Base-by-base conservation (phyloP, 2,888 invertebrate genomes). In the Strigamia crassipes region DNA sequence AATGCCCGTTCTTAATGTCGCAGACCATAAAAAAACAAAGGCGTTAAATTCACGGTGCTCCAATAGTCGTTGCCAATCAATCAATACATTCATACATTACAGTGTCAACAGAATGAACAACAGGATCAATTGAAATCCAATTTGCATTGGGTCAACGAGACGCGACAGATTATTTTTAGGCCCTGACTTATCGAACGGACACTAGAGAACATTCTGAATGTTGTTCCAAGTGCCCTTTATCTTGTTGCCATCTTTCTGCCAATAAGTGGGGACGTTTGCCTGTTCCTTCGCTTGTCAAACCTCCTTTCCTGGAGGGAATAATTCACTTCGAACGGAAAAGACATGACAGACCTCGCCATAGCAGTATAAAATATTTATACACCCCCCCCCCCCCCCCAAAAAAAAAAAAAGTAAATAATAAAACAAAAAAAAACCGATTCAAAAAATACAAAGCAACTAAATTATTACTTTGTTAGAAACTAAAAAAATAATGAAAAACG, bases 141-240 rank as follows among this genome's bases (percentile, higher is more conserved):
- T 18, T 66, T 66, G 61, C 61, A 66, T 66, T 66, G 61, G 61
- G 21, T 66, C 61, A 66, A 21, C 27, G 73, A 73, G 73, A 73
- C 73, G 2, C 73, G 31, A 31, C 73, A 73, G 73, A 73, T 73
- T 73, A 73, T 73, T 73, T 73, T 31, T 73, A 73, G 73, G 73
- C 73, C 31, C 73, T 27, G 73, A 73, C 73, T 73, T 73, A 73
- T 73, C 73, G 73, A 73, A 73, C 73, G 73, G 73, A 73, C 73
- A 73, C 73, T 31, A n/a, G 73, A 56, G 56, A 56, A 56, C 56
- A 9, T 15, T 73, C 73, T 27, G 31, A 56, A 31, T 73, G 31
- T 13, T 27, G 73, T 73, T 73, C 31, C 73, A 27, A 73, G 27
- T 73, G 73, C 73, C 73, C 73, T 73, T 73, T 56, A 56, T 56